These are phyloP conservation scores for Galago senegalensis DNA, from an alignment of 2,797 vertebrate genomes.

Conservation along the genomic window DNA sequence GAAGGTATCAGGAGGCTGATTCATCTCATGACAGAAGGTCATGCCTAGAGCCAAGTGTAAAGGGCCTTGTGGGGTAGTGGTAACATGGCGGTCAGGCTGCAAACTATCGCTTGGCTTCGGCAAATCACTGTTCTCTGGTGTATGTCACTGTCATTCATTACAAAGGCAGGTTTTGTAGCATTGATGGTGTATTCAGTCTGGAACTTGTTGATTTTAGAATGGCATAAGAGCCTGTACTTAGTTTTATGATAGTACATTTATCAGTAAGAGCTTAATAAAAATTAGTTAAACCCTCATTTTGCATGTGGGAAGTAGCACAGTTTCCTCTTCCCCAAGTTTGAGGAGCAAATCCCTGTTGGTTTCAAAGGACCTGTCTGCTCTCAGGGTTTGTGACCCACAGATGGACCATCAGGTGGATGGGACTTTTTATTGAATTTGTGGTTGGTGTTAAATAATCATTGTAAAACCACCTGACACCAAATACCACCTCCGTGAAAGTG, in stretches of 20 bases:
- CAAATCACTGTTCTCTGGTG: background rate
- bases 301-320: too few species aligned
- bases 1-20: background rate
- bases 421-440: background rate
- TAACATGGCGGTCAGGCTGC: too few species aligned
- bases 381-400: background rate
- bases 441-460: background rate
- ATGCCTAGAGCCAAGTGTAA: rapidly evolving
- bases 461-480: background rate
- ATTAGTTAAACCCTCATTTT: background rate
- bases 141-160: background rate
- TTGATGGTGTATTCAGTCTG: background rate
- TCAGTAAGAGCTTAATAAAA: background rate
- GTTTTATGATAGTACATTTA: background rate
- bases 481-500: background rate
- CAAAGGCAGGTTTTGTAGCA: background rate
- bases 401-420: background rate
- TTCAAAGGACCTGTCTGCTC: background rate
- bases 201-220: background rate
- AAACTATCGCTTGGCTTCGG: background rate
- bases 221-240: background rate
- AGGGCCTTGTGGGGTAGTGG: background rate
- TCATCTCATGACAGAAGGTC: background rate
- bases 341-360: background rate
- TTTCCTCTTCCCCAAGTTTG: background rate